Evolutionary conservation across 2,113 vertebrate genomes (phyloP).

Genomic region (Aegotheles bennettii): DNA sequence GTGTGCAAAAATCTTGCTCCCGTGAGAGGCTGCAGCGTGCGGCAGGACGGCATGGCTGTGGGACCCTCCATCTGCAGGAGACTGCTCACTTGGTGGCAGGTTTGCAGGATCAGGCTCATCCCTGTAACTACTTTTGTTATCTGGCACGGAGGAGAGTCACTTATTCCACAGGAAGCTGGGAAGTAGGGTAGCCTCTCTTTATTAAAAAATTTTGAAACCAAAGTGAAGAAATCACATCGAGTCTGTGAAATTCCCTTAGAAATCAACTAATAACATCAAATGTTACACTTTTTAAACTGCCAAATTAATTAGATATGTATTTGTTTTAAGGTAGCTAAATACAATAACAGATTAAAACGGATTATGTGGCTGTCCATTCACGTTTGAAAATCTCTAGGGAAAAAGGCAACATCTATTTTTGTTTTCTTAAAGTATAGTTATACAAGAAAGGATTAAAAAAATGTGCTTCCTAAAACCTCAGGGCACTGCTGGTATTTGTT

Average conservation of each 20-base stretch:
- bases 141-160: not conserved
- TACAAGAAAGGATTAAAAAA: not conserved
- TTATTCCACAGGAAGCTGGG: not conserved
- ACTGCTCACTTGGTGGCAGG: not conserved
- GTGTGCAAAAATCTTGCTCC: not conserved
- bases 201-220: not conserved
- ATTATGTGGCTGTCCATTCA: constrained; percentile 27
- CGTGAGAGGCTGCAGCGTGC: not conserved
- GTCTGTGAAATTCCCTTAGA: not conserved
- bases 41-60: not conserved
- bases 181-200: not conserved
- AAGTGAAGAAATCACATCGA: not conserved
- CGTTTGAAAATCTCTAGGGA: not conserved
- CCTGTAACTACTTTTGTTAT: not conserved
- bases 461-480: not conserved
- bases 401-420: not conserved
- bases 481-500: not conserved
- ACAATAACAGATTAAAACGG: not conserved
- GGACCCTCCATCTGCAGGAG: not conserved
- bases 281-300: not conserved
- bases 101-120: not conserved
- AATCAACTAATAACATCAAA: not conserved
- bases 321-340: constrained; percentile 3
- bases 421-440: not conserved
- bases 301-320: not conserved